Evolutionary conservation across 2,888 invertebrate species (phyloP).

Genomic region (Netelia inedita): DNA sequence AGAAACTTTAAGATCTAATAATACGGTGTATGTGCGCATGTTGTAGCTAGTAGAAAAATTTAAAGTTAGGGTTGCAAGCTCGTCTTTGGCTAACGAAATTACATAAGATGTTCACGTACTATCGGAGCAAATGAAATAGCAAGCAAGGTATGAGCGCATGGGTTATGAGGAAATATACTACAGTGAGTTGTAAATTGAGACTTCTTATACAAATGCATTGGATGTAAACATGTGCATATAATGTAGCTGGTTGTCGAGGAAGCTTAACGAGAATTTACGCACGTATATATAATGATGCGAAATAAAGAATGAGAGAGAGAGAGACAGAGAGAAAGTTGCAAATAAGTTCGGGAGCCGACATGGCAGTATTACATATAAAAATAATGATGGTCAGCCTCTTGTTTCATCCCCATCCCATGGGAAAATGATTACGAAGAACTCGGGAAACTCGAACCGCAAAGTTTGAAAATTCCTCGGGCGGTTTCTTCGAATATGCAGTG

Average conservation of each 20-base stretch:
- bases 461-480: conserved; percentile 48
- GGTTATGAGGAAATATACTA: neutral
- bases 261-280: neutral
- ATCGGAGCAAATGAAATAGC: neutral
- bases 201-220: conserved; percentile 7
- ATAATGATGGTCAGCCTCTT: conserved; percentile 51
- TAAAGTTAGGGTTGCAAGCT: neutral
- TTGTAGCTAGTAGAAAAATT: neutral
- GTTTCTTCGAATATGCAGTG: conserved; percentile 18
- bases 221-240: neutral
- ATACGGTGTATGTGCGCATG: neutral
- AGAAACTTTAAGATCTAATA: conserved; percentile 26
- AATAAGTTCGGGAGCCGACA: conserved; percentile 17
- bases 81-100: conserved; percentile 12
- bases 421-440: conserved; percentile 35
- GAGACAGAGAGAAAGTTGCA: neutral
- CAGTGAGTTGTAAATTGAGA: neutral
- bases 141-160: neutral
- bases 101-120: neutral
- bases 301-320: neutral
- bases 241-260: neutral
- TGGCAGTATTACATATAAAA: conserved; percentile 50
- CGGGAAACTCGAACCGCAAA: conserved; percentile 34
- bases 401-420: conserved; percentile 20
- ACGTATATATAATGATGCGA: neutral